phyloP scores from a whole-genome alignment of 2,113 vertebrate genomes.

The Porphyrio hochstetteri region DNA sequence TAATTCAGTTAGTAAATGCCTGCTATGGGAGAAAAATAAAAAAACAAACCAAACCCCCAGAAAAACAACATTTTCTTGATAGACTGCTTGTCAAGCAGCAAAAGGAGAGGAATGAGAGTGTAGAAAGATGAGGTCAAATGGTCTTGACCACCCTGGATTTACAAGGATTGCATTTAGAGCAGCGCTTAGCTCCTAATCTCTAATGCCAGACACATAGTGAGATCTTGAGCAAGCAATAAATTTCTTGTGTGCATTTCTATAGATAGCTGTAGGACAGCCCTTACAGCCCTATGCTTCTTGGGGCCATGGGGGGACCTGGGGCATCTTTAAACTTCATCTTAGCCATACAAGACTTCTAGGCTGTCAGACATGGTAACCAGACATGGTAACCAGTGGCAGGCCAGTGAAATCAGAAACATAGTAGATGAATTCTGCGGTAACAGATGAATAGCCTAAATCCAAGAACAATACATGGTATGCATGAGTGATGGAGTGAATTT shows the following conservation, averaged over 20 bases:
- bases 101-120: neutral
- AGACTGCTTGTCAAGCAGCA: neutral
- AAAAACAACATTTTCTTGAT: neutral
- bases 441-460: neutral
- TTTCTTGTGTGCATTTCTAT: neutral
- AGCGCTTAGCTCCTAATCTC: neutral
- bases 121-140: slow-evolving; percentile 9
- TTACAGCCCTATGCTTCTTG: neutral
- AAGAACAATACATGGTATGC: too few relatives aligned
- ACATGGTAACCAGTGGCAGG: neutral
- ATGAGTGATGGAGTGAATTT: neutral
- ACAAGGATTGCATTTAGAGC: neutral
- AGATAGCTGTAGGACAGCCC: neutral
- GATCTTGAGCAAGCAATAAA: neutral
- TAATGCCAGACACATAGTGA: neutral
- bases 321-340: neutral
- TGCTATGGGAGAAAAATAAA: neutral
- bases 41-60: neutral
- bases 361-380: neutral
- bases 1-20: neutral
- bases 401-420: neutral
- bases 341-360: neutral
- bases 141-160: slow-evolving; percentile 12
- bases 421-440: neutral
- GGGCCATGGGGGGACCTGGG: neutral